Conservation (phyloP, 92 coral and sea anemone genomes). For the Actinostola sp. region DNA sequence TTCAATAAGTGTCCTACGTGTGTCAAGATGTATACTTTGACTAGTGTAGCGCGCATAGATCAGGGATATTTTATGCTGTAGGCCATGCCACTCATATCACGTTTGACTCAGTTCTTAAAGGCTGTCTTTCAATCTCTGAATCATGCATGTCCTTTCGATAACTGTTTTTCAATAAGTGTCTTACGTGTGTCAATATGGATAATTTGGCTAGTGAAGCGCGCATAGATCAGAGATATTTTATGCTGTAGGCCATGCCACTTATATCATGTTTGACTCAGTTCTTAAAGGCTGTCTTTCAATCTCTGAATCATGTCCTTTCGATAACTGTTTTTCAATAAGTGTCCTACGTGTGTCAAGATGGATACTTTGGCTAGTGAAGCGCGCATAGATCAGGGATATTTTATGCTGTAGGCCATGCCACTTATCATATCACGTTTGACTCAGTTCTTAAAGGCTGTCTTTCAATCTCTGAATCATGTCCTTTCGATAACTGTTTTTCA, state of each 20-base stretch:
- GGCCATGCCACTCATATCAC: too few relatives aligned
- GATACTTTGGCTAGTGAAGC: too few relatives aligned
- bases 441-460: neutral
- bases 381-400: too few relatives aligned
- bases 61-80: too few relatives aligned
- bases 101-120: neutral
- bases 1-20: constrained; percentile 6
- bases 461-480: constrained; percentile 9
- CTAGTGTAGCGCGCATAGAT: too few relatives aligned
- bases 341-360: constrained; percentile 13
- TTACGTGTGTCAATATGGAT: too few relatives aligned
- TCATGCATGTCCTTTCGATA: neutral
- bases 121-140: constrained; percentile 3
- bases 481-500: neutral
- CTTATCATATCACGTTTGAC: too few relatives aligned
- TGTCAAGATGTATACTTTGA: too few relatives aligned
- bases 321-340: neutral
- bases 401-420: too few relatives aligned
- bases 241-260: too few relatives aligned
- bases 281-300: neutral
- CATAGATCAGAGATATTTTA: too few relatives aligned
- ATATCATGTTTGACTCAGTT: neutral
- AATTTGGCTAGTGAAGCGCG: too few relatives aligned
- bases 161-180: constrained; percentile 7
- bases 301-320: constrained; percentile 1